phyloP scores from a whole-genome alignment of 2,888 invertebrate species.

The Coenonympha glycerion region DNA sequence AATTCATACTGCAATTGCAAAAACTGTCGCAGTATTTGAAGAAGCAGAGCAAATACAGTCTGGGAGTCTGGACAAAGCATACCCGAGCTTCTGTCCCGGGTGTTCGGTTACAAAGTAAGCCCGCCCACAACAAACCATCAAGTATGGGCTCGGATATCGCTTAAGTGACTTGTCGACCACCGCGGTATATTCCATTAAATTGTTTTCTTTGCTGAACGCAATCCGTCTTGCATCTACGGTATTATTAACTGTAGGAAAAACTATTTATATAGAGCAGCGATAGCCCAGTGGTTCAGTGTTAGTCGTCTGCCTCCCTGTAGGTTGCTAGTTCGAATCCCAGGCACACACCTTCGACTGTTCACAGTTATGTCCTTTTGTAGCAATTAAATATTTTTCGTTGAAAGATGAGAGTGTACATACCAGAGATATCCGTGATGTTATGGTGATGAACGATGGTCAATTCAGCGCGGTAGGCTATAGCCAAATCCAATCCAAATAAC shows the following conservation, averaged over 20 bases:
- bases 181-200: constrained; percentile 66
- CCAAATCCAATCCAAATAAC: too few species aligned
- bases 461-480: too few species aligned
- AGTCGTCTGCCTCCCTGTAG: too few species aligned
- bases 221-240: constrained; percentile 39
- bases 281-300: too few species aligned
- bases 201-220: constrained; percentile 64
- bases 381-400: too few species aligned
- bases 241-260: background rate
- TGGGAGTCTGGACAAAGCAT: constrained; percentile 52
- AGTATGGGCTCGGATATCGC: constrained; percentile 58
- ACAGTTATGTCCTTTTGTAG: too few species aligned
- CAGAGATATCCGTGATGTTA: too few species aligned
- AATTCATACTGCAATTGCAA: constrained; percentile 1
- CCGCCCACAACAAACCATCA: constrained; percentile 55
- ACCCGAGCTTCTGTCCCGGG: constrained; percentile 55
- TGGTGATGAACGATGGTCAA: too few species aligned
- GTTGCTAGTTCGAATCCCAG: too few species aligned
- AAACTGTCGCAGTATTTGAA: constrained; percentile 32
- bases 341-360: too few species aligned
- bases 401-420: too few species aligned
- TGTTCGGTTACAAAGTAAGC: constrained; percentile 64
- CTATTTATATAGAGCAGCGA: too few species aligned
- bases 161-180: constrained; percentile 71
- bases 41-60: constrained; percentile 48